phyloP scores from a whole-genome alignment of 2,797 vertebrate genomes.

The Rhodeus uyekii region DNA sequence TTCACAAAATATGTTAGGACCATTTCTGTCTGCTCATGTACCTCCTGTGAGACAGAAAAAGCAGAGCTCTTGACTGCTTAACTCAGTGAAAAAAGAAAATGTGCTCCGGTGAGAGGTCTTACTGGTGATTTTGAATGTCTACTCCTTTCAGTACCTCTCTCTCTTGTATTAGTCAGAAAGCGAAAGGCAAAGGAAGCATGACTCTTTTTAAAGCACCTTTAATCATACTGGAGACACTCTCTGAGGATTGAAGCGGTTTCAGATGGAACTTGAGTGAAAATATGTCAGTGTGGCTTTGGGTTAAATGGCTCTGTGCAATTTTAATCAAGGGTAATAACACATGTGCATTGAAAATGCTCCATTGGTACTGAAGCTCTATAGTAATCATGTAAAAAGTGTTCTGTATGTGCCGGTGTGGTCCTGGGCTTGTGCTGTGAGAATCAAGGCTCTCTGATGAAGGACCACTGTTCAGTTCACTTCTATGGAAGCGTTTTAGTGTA shows the following conservation, averaged over 20 bases:
- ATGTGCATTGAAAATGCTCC: constrained; percentile 31
- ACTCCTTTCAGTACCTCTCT: constrained; percentile 16
- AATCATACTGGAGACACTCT: constrained; percentile 20
- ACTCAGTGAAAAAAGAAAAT: constrained; percentile 25
- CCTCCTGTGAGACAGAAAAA: constrained; percentile 21
- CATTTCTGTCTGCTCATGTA: background rate
- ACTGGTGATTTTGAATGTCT: constrained; percentile 32
- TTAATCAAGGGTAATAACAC: constrained; percentile 47
- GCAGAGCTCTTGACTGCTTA: constrained; percentile 14
- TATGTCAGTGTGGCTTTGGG: constrained; percentile 13
- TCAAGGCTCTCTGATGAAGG: constrained; percentile 10
- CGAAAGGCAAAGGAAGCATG: constrained; percentile 16
- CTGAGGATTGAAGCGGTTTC: constrained; percentile 6
- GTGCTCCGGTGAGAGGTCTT: constrained; percentile 26
- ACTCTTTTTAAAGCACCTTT: constrained; percentile 21
- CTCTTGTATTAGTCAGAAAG: constrained; percentile 23
- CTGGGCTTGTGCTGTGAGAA: background rate
- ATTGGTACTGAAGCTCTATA: constrained; percentile 9
- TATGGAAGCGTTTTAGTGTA: background rate
- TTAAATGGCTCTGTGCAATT: constrained; percentile 48
- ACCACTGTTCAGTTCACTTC: background rate
- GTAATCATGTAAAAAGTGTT: constrained; percentile 33
- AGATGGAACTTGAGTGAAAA: constrained; percentile 24
- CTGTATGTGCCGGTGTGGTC: constrained; percentile 29
- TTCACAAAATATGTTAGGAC: constrained; percentile 25